Conservation (phyloP, 2,888 invertebrate genomes). For the Harpagoxenus sublaevis region DNA sequence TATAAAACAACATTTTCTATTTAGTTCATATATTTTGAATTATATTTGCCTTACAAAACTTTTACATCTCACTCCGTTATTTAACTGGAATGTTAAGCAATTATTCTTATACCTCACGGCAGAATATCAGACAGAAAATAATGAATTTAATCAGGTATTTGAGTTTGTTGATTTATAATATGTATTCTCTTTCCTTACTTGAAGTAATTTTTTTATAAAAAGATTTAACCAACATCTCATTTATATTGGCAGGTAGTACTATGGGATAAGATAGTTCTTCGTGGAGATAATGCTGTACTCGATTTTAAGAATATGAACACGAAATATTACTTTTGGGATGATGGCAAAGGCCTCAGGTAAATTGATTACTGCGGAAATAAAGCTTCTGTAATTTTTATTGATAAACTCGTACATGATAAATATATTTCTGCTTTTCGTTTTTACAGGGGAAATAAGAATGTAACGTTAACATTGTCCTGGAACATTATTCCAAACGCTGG, state of each 20-base stretch:
- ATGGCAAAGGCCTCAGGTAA: conserved; percentile 98
- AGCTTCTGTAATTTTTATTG: conserved; percentile 34
- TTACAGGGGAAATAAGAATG: conserved; percentile 95
- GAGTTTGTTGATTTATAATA: conserved; percentile 7
- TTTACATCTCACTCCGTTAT: conserved; percentile 92
- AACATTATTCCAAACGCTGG: conserved; percentile 99
- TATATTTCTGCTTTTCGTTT: conserved; percentile 15
- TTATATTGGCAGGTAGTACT: conserved; percentile 91
- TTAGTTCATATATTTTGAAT: conserved; percentile 25
- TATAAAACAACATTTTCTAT: background rate
- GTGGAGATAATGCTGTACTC: conserved; percentile 97
- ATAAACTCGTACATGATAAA: conserved; percentile 29
- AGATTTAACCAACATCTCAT: conserved; percentile 54
- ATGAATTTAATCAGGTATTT: conserved; percentile 93
- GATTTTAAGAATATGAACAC: conserved; percentile 98
- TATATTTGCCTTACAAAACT: conserved; percentile 76
- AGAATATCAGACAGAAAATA: conserved; percentile 96
- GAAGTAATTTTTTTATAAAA: background rate
- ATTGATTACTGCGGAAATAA: background rate
- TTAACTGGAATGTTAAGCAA: conserved; percentile 99
- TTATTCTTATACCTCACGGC: conserved; percentile 98
- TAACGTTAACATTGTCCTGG: conserved; percentile 98
- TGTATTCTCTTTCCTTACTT: conserved; percentile 10
- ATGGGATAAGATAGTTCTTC: conserved; percentile 99
- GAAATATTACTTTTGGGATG: conserved; percentile 99